A percentile compares a stretch with the other conserved stretches of the same genome.
These are phyloP conservation scores for Thermophis baileyi DNA, from an alignment of 2,113 vertebrate genomes.

Conservation along the genomic window DNA sequence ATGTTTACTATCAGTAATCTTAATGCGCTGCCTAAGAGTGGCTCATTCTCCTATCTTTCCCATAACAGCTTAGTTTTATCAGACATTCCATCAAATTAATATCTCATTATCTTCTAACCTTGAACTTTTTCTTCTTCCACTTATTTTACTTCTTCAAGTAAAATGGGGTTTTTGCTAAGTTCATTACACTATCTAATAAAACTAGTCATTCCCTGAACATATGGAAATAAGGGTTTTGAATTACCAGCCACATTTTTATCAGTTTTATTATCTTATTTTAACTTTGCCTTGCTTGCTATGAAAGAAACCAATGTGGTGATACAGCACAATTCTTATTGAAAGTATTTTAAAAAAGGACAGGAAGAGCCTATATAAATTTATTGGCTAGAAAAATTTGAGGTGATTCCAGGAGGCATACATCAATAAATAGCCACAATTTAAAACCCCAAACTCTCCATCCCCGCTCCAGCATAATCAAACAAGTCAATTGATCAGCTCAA, in stretches of 20 bases:
- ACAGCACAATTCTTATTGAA: background rate
- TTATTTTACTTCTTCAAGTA: constrained; percentile 5
- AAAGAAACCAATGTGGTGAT: constrained; percentile 10
- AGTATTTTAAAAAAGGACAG: background rate
- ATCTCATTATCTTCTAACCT: rapidly evolving
- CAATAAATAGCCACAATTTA: background rate
- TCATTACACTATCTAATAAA: constrained; percentile 19
- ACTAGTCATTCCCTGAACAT: constrained; percentile 29
- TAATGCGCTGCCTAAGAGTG: background rate
- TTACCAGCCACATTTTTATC: constrained; percentile 46
- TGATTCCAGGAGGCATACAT: background rate
- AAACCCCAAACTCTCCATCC: background rate
- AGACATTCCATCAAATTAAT: background rate
- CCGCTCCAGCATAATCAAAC: background rate
- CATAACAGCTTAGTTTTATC: background rate
- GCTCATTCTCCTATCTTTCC: background rate
- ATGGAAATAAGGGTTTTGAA: constrained; percentile 44
- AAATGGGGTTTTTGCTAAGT: constrained; percentile 37
- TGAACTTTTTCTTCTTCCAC: background rate
- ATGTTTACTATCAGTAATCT: background rate
- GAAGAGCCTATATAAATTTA: background rate
- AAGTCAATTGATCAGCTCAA: background rate
- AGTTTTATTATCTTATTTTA: constrained; percentile 24
- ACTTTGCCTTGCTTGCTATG: constrained; percentile 26
- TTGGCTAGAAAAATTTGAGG: background rate